Percentiles rank a stretch among this genome's conserved stretches.
These are phyloP conservation scores for Chloroclystis v-ata DNA, from an alignment of 2,888 invertebrate genomes.

Conservation along the genomic window DNA sequence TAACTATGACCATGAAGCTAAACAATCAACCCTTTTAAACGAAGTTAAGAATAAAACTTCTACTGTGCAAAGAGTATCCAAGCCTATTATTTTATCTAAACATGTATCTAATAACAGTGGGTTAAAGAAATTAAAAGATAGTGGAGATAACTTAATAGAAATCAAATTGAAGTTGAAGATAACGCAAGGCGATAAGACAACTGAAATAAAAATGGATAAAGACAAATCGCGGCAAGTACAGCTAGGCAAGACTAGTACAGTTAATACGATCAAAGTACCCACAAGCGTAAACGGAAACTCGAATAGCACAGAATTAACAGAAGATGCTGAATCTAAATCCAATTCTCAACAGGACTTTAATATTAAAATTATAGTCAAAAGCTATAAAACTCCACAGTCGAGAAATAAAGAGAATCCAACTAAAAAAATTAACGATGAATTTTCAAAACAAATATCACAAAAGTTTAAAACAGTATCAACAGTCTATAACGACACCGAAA, in stretches of 20 bases:
- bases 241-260: conserved; percentile 7
- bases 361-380: conserved; percentile 56
- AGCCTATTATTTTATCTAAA: conserved; percentile 32
- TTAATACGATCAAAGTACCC: conserved; percentile 23
- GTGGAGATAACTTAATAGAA: conserved; percentile 51
- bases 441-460: conserved; percentile 47
- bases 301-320: conserved; percentile 23
- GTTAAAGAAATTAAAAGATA: conserved; percentile 23
- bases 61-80: conserved; percentile 40
- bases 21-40: conserved; percentile 28
- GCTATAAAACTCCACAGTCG: conserved; percentile 37
- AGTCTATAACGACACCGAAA: conserved; percentile 40
- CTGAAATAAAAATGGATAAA: conserved; percentile 44
- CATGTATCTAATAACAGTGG: conserved; percentile 30
- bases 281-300: too few species aligned
- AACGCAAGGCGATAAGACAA: conserved; percentile 47
- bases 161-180: conserved; percentile 57
- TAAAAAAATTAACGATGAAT: conserved; percentile 34
- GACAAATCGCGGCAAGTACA: too few species aligned
- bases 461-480: conserved; percentile 59
- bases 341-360: conserved; percentile 52
- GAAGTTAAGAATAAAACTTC: conserved; percentile 46
- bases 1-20: conserved; percentile 22
- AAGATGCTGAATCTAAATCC: conserved; percentile 38
- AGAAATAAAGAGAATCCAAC: conserved; percentile 20